Base-by-base conservation (phyloP, 2,797 vertebrate genomes). In the Vireo griseus region DNA sequence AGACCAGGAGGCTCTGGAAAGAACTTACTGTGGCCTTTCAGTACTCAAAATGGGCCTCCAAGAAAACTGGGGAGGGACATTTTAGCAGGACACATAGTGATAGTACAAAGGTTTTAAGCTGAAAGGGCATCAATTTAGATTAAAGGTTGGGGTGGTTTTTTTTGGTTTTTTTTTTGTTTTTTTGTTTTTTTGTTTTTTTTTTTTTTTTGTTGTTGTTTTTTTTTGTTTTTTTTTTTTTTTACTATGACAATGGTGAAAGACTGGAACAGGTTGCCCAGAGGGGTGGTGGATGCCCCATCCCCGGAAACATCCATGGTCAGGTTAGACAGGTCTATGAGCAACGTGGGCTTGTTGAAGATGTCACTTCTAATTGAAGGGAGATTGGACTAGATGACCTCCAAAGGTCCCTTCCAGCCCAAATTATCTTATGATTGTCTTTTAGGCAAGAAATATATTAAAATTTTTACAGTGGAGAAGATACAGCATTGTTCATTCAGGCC, bases 291-390 rank as follows among this genome's bases (percentile, higher is more conserved):
- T 44, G 13, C 24, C 19, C 6, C 12, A 9, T 25, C 1, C 19
- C 16, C 0, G 0, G 33, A 62, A 44, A 29, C 22, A 28, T 48
- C 31, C 15, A 7, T 28, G 6, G 3, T 44, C 16, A 25, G 11
- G 22, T 55, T 81, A 35, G 13, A 62, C 11, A 51, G 44, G n/a
- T 44, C 5, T 69, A 26, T 62, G 11, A 63, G 16, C 4, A 76
- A 15, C 11, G 24, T 63, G 16, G 10, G 10, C 6, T 57, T 50
- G 16, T 62, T 21, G n/a, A 69, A 62, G n/a, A 10, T 69, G 7
- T 50, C 5, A 1, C 28, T 69, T 33, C 12, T 63, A 6, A 29
- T 21, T 76, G 24, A 11, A 76, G n/a, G 5, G 5, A 1, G 16
- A 10, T 69, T 76, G 44, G n/a, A 29, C 20, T 51, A 31, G 15